Base-by-base conservation (phyloP, 2,888 invertebrate genomes). In the Netelia virgata region DNA sequence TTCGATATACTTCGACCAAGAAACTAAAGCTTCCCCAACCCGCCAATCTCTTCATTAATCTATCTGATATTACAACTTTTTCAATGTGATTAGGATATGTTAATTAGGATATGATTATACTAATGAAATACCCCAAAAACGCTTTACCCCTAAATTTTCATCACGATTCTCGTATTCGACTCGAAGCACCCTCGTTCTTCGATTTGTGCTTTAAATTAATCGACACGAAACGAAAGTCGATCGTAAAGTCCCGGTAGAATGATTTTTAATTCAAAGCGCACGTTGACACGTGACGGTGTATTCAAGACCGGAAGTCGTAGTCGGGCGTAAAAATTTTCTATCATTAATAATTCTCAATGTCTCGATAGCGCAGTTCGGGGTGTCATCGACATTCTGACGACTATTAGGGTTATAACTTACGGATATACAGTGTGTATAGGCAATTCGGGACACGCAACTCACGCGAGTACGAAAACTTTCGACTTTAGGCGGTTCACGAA, bases 381-480 rank as follows among this genome's bases (percentile, higher is more conserved):
- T 72, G 74, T 43, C 74, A 59, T 55, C 18, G 64, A 59, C 53
- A 72, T 70, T 61, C 53, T 68, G 36, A 36, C 66, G 36, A 69
- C 28, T n/a, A 10, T 20, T 66, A 36, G 18, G 28, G 8, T 61
- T 53, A 72, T 76, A 75, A 79, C 18, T 69, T 47, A 36, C 57
- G n/a, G 16, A 53, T 53, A 16, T 53, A 14, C 18, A n/a, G 6
- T 3, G 36, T 20, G 20, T 63, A 61, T 70, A 77, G 73, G 64
- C 53, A 55, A 85, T 85, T 85, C 79, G 72, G 43, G 50, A 85
- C 86, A 83, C 86, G 81, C 81, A 73, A 61, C 55, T 59, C 84
- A 80, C 86, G 85, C 72, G 84, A 69, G 78, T 80, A 20, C 78
- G 75, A 47, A 11, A 86, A 85, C 86, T 87, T 87, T 87, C 86